These are phyloP conservation scores for Diadema setosum DNA, from an alignment of 35 echinoderm and acorn worm genomes.

Conservation along the genomic window DNA sequence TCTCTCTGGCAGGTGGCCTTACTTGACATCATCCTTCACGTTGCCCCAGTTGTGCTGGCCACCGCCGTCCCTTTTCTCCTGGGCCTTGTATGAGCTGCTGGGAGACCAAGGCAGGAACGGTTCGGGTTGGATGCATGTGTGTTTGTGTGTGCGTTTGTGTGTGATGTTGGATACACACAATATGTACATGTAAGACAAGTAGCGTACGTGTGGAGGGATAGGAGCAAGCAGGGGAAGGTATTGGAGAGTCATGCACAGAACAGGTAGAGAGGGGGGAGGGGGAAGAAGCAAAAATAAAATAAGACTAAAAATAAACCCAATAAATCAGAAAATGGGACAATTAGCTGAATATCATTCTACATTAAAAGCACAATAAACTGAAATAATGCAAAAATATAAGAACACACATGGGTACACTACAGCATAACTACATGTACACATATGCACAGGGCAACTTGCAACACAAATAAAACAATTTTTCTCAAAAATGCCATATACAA, in stretches of 20 bases:
- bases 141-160: too few species aligned
- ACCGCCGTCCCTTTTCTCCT: constrained; percentile 89
- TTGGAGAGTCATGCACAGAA: background rate
- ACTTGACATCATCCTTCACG: constrained; percentile 82
- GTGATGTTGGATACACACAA: too few species aligned
- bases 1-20: constrained; percentile 34
- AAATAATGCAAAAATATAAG: too few species aligned
- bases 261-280: background rate
- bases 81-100: constrained; percentile 96
- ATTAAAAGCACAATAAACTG: too few species aligned
- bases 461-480: too few species aligned
- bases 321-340: background rate
- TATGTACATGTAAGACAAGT: background rate
- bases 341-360: too few species aligned
- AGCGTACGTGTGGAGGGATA: background rate
- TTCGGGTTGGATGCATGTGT: constrained; percentile 5
- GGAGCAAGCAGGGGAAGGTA: background rate
- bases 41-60: constrained; percentile 98
- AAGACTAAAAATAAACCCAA: background rate
- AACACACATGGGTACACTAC: too few species aligned
- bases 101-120: constrained; percentile 6
- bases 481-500: too few species aligned
- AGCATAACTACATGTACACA: too few species aligned
- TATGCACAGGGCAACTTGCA: too few species aligned
- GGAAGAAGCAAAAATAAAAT: background rate